Evolutionary conservation across 2,113 vertebrate species (phyloP).

Genomic region (Hemicordylus capensis): DNA sequence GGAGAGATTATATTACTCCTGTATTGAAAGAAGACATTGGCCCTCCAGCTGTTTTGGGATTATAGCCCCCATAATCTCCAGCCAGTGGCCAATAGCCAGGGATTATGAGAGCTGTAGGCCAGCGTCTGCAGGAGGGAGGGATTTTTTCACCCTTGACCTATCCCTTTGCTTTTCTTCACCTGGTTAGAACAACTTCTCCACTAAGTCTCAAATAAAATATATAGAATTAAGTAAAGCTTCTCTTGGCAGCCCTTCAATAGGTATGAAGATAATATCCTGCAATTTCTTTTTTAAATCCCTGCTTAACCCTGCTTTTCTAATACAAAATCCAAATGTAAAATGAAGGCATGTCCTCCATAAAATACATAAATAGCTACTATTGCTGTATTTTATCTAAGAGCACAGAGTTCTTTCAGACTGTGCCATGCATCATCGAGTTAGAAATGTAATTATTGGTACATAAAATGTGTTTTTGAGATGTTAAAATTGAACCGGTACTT

Average conservation of each 20-base stretch:
- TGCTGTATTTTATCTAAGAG: neutral
- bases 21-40: too few species aligned
- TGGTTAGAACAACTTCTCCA: too few species aligned
- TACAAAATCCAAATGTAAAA: neutral
- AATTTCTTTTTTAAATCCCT: neutral
- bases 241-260: neutral
- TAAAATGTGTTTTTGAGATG: neutral
- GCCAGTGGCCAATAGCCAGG: too few species aligned
- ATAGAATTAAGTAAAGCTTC: neutral
- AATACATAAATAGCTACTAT: neutral
- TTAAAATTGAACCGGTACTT: neutral
- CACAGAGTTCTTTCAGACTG: constrained; percentile 2
- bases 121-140: too few species aligned
- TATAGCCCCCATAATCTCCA: too few species aligned
- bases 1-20: too few species aligned
- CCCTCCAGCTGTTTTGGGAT: too few species aligned
- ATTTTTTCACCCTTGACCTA: too few species aligned
- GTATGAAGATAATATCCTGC: neutral
- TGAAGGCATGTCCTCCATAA: neutral
- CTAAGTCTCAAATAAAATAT: too few species aligned
- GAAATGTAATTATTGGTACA: neutral
- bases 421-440: neutral
- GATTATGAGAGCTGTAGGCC: too few species aligned
- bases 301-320: neutral
- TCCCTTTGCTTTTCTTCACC: too few species aligned